These are phyloP conservation scores for Nasonia longicornis DNA, from an alignment of 1,140 invertebrate species.

Conservation along the genomic window DNA sequence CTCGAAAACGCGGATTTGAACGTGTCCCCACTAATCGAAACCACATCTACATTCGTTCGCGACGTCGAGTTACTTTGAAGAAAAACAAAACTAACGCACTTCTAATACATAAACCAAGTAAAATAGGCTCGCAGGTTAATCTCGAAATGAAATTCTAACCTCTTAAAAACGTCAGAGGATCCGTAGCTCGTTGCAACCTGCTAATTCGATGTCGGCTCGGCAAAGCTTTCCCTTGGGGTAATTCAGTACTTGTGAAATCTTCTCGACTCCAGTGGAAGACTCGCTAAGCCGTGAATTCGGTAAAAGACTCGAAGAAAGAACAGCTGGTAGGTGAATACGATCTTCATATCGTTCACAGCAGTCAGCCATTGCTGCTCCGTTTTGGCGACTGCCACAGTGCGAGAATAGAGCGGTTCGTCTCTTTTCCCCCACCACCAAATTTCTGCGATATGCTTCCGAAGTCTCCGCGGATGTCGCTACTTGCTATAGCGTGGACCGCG, in stretches of 20 bases:
- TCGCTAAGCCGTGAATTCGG: not conserved
- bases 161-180: not conserved
- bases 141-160: not conserved
- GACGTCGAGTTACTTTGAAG: too few relatives aligned
- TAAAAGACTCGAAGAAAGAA: not conserved
- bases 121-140: not conserved
- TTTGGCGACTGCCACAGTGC: not conserved
- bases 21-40: too few relatives aligned
- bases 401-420: too few relatives aligned
- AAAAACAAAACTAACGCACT: too few relatives aligned
- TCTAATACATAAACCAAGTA: not conserved
- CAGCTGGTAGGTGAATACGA: slow-evolving; percentile 13
- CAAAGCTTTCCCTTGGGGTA: not conserved
- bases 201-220: not conserved
- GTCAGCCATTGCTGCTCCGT: slow-evolving; percentile 4
- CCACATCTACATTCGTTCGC: too few relatives aligned
- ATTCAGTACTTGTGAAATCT: not conserved
- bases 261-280: not conserved
- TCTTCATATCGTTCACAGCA: slow-evolving; percentile 3
- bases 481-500: too few relatives aligned
- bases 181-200: not conserved
- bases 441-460: too few relatives aligned
- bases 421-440: too few relatives aligned
- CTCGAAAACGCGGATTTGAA: not conserved
- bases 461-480: too few relatives aligned